Percentiles rank a stretch among this genome's conserved stretches.
phyloP scores from a whole-genome alignment of 2,888 invertebrate species.

The Xestoiulus laeticollis region DNA sequence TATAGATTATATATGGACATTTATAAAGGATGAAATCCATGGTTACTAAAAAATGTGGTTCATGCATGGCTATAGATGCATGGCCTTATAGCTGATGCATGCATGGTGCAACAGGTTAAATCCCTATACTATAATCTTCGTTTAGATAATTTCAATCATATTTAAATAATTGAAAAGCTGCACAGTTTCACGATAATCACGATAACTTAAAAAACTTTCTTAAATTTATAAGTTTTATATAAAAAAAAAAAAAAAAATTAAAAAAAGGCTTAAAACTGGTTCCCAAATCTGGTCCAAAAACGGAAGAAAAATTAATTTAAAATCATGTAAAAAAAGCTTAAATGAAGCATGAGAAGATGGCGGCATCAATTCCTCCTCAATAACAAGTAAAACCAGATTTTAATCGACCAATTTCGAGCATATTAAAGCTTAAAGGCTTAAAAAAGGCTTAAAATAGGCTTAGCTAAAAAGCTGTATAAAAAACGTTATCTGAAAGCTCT shows the following conservation, averaged over 20 bases:
- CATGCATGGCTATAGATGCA: too few species aligned
- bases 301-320: neutral
- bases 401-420: neutral
- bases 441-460: neutral
- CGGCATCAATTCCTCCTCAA: neutral
- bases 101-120: neutral
- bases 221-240: too few species aligned
- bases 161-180: neutral
- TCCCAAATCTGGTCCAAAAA: neutral
- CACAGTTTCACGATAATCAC: slow-evolving; percentile 18
- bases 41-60: too few species aligned
- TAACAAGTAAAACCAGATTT: neutral
- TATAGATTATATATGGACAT: too few species aligned
- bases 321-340: neutral
- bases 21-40: too few species aligned
- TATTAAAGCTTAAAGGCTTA: neutral
- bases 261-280: neutral
- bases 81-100: too few species aligned
- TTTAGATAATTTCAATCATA: neutral
- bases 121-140: neutral
- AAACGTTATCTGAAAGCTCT: neutral
- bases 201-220: too few species aligned
- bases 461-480: too few species aligned
- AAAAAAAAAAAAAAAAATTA: too few species aligned
- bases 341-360: slow-evolving; percentile 43